Conservation (phyloP, 2,888 invertebrate species). For the Drosophila pullipes region DNA sequence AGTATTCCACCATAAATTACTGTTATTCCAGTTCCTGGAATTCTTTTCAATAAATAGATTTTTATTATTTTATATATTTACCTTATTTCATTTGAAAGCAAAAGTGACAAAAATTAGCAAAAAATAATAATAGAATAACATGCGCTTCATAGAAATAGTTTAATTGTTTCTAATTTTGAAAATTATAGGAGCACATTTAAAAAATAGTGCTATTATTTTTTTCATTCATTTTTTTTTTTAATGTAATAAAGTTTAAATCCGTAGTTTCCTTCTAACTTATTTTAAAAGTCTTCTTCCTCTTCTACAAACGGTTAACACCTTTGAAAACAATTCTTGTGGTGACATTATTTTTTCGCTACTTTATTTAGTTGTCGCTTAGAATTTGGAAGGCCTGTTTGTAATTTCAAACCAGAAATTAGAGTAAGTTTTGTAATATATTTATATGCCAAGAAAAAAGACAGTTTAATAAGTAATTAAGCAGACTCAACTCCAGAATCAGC, state of each 20-base stretch:
- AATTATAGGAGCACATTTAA: neutral
- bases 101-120: neutral
- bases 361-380: neutral
- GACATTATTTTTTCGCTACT: neutral
- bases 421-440: neutral
- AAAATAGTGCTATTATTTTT: neutral
- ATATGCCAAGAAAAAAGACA: neutral
- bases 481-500: neutral
- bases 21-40: neutral
- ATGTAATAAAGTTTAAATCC: neutral
- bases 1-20: neutral
- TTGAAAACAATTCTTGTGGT: neutral
- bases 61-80: neutral
- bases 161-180: neutral
- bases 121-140: neutral
- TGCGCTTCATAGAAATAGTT: neutral
- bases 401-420: neutral
- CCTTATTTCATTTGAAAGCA: neutral
- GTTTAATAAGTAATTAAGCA: neutral
- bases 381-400: neutral
- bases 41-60: neutral
- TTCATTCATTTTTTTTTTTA: neutral
- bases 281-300: neutral
- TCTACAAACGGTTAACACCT: accelerated
- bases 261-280: neutral